Evolutionary conservation across 2,113 vertebrate genomes (phyloP).

Genomic region (Pachycephala philippinensis): DNA sequence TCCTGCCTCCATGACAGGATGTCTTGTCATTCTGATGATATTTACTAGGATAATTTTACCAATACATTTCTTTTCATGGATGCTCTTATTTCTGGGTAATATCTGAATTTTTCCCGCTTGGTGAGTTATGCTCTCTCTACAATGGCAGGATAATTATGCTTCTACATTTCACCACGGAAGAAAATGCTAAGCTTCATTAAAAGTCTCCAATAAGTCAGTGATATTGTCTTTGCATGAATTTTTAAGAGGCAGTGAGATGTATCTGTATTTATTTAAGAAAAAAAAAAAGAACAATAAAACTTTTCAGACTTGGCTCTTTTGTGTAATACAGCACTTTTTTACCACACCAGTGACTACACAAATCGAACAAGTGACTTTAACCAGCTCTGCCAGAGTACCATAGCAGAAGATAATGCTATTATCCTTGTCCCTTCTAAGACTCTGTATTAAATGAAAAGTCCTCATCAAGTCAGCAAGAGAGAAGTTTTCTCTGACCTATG

Average conservation of each 20-base stretch:
- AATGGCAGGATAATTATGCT: neutral
- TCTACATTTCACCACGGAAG: neutral
- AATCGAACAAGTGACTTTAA: neutral
- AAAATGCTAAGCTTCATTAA: slow-evolving; percentile 13
- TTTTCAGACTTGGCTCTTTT: neutral
- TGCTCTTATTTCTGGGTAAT: neutral
- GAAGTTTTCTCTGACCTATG: neutral
- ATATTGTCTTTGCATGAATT: neutral
- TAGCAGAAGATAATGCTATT: neutral
- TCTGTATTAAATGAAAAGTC: neutral
- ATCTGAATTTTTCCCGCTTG: neutral
- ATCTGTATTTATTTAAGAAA: slow-evolving; percentile 16
- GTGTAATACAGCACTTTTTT: neutral
- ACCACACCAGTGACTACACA: neutral
- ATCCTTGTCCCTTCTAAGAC: neutral
- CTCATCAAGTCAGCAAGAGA: neutral
- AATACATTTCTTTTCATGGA: neutral
- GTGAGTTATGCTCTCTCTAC: neutral
- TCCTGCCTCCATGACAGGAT: neutral
- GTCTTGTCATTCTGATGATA: neutral
- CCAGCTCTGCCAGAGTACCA: neutral
- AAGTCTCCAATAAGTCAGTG: neutral
- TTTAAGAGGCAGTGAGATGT: neutral
- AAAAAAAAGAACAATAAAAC: neutral
- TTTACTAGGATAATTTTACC: slow-evolving; percentile 9